Base-by-base conservation (phyloP, 1,140 invertebrate species). In the Zaprionus taronus region DNA sequence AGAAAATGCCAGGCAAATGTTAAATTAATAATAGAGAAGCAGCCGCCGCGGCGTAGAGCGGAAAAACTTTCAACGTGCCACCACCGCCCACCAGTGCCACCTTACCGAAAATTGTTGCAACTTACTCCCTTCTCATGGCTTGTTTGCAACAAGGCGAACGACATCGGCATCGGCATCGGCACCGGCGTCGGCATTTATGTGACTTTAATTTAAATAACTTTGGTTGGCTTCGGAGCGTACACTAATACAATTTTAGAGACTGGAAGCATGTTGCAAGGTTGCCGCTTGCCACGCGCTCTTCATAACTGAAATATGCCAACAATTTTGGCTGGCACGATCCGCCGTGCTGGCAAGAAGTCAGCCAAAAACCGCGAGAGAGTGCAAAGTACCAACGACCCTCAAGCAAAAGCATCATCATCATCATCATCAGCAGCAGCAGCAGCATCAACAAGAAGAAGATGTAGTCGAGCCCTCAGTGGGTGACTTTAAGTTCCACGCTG, bases 191-290 rank as follows among this genome's bases (percentile, higher is more conserved):
- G 73, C 75, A 78, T 74, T 80, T 69, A 66, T 78, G 78, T 74
- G 70, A 70, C 78, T 80, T 80, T 74, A 80, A 80, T 78, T 78
- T 69, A 78, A 80, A 80, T 80, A 80, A 80, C 75, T 74, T 80
- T 80, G 67, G 72, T 71, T 70, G 53, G 53, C 72, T 69, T 56
- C 28, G 26, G 72, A 74, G 72, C 66, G 66, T 63, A 51, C 72
- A 49, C 66, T 74, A 74, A 74, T 74, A 74, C 58, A 74, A 74
- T 71, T 75, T 70, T 53, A 69, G 66, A 49, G 58, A 63, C 66
- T 63, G 31, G 24, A 47, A 63, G 56, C 58, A 74, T 75, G 66
- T 65, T 77, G 74, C 74, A 60, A 65, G 61, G 55, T 44, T 64
- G 31, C 49, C 38, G 22, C 61, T 72, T 66, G 69, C 57, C 67